Base-by-base conservation (phyloP, 2,113 vertebrate species). In the Otis tarda region DNA sequence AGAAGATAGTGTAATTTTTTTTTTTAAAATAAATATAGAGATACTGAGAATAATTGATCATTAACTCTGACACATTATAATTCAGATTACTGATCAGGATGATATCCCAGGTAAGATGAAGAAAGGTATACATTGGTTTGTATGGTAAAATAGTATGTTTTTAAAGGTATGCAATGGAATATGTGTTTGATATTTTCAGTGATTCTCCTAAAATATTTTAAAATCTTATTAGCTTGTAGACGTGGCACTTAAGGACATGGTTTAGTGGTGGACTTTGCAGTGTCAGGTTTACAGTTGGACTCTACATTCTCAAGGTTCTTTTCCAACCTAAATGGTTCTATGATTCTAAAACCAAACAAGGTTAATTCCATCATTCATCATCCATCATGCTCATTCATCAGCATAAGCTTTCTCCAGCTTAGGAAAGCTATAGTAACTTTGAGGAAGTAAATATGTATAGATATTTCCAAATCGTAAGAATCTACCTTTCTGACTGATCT, bases 241-340 rank as follows among this genome's bases (percentile, higher is more conserved):
- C 1, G 0, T 41, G 39, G 15, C 9, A 37, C 20, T 31, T 37
- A 20, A 1, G 12, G 50, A 53, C 3, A 8, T 8, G 18, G 12
- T 6, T 75, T 67, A 19, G 14, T 50, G 19, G 22, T 71, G 20
- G 12, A 47, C 17, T 64, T 80, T 6, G 14, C 24, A 45, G 3
- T 37, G 22, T 57, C 49, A 59, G 22, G 8, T 59, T 71, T 63
- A 23, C 0, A 0, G 24, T 41, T 21, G 47, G 14, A 57, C 5
- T 70, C 35, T 41, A 41, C 13, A 12, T 13, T 41, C 41, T 41
- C 41, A 41, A 41, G 41, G 41, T 41, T 41, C 41, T 41, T 41
- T 41, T 41, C 41, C 41, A 41, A 41, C 41, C 41, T 41, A 41
- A 41, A 41, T 41, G 13, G 41, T 41, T 41, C 41, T 41, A 41